Percentiles rank a stretch among this genome's conserved stretches.
phyloP scores from a whole-genome alignment of 1,140 invertebrate species.

The Drosophila kepulauana region DNA sequence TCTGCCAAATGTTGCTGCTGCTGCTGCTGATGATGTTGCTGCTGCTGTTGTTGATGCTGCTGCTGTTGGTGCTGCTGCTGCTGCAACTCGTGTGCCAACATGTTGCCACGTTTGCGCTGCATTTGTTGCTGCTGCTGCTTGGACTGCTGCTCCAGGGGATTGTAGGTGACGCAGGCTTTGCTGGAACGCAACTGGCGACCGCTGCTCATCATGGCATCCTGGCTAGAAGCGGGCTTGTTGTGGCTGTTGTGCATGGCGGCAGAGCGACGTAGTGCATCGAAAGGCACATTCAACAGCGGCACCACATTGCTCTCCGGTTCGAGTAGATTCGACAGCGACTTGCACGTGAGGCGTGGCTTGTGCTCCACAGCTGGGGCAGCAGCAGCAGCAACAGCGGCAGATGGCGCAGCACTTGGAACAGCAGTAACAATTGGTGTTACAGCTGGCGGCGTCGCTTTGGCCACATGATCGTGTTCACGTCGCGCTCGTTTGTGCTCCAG shows the following conservation, averaged over 20 bases:
- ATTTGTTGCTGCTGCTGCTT: constrained; percentile 41
- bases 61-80: constrained; percentile 65
- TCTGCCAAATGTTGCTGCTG: constrained; percentile 59
- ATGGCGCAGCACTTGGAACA: not conserved
- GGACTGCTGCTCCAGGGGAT: constrained; percentile 66
- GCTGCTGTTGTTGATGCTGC: constrained; percentile 44
- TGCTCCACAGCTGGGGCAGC: constrained; percentile 71
- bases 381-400: constrained; percentile 20
- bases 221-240: not conserved
- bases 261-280: constrained; percentile 59
- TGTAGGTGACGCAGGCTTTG: constrained; percentile 67
- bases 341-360: constrained; percentile 87
- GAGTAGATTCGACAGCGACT: constrained; percentile 87
- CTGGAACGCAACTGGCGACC: constrained; percentile 71
- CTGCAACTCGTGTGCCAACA: constrained; percentile 54
- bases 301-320: constrained; percentile 84
- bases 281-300: constrained; percentile 70
- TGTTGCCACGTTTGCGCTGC: constrained; percentile 59
- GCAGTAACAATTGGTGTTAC: constrained; percentile 16
- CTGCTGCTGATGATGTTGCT: constrained; percentile 42
- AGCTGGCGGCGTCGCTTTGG: constrained; percentile 26
- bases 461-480: constrained; percentile 46
- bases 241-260: constrained; percentile 49
- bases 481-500: constrained; percentile 68
- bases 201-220: constrained; percentile 28